Conservation (phyloP, 2,797 vertebrate species). For the Nyctibius grandis region DNA sequence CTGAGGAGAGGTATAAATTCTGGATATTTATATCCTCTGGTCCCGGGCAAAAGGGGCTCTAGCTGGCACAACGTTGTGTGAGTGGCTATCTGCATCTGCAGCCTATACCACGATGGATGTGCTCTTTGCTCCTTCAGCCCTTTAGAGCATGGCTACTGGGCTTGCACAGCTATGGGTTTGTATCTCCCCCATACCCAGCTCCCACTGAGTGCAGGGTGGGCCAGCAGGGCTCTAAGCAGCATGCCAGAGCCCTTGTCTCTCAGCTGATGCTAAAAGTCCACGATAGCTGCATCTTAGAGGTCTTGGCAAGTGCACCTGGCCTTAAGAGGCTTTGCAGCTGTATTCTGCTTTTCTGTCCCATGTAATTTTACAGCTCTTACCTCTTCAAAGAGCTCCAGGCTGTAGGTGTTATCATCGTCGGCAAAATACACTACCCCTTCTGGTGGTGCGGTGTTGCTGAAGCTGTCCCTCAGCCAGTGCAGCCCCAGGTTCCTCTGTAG, state of each 20-base stretch:
- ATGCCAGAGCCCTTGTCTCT: background rate
- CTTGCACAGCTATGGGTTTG: background rate
- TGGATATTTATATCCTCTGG: background rate
- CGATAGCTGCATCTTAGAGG: background rate
- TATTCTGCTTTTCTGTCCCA: background rate
- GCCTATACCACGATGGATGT: background rate
- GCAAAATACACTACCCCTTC: slow-evolving; percentile 94
- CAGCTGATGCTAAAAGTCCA: background rate
- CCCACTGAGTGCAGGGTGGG: background rate
- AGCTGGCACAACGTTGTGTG: background rate
- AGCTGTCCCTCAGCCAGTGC: slow-evolving; percentile 76
- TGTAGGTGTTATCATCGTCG: slow-evolving; percentile 98
- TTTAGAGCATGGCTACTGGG: background rate
- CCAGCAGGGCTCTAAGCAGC: background rate
- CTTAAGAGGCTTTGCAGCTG: background rate
- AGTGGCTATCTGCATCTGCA: background rate
- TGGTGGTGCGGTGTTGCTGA: slow-evolving; percentile 43
- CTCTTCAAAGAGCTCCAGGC: slow-evolving; percentile 95
- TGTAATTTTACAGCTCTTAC: slow-evolving; percentile 56
- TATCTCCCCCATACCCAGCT: background rate
- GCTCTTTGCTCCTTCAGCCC: background rate
- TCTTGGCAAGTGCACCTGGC: background rate
- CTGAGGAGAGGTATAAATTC: background rate
- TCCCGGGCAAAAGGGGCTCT: background rate
- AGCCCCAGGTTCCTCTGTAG: slow-evolving; percentile 79